A percentile compares a stretch with the other conserved stretches of the same genome.
Evolutionary conservation across 2,797 vertebrate genomes (phyloP).

Genomic region (Chrosomus eos): DNA sequence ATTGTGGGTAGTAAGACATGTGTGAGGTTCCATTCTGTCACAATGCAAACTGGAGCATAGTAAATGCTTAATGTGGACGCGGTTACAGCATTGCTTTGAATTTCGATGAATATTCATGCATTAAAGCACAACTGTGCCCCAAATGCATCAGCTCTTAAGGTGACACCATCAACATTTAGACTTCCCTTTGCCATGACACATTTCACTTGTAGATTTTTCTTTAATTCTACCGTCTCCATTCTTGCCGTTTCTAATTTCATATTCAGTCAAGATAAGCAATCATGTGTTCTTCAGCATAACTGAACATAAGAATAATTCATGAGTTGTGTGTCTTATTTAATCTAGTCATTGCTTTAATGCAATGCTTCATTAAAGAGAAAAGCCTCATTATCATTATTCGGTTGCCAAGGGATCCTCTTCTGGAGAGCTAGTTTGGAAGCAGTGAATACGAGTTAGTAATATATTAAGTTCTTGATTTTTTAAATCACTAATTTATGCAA

Average conservation of each 20-base stretch:
- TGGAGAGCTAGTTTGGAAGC: background rate
- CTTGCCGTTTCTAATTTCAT: background rate
- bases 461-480: constrained; percentile 17
- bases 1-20: constrained; percentile 1
- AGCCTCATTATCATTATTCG: constrained; percentile 15
- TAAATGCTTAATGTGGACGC: constrained; percentile 34
- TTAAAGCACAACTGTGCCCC: constrained; percentile 6
- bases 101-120: constrained; percentile 36
- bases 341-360: constrained; percentile 31
- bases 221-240: background rate
- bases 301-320: constrained; percentile 33
- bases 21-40: constrained; percentile 13
- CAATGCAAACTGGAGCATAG: constrained; percentile 24
- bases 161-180: constrained; percentile 33
- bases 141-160: constrained; percentile 29
- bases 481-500: background rate
- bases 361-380: constrained; percentile 21
- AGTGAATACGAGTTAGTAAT: background rate
- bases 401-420: constrained; percentile 18
- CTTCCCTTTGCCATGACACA: constrained; percentile 2
- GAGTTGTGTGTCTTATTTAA: constrained; percentile 28
- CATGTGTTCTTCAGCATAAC: constrained; percentile 24
- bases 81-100: constrained; percentile 23
- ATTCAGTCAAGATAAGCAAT: constrained; percentile 21
- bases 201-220: constrained; percentile 19